These are phyloP conservation scores for Morpho deidamia DNA, from an alignment of 2,888 invertebrate species.

Conservation along the genomic window DNA sequence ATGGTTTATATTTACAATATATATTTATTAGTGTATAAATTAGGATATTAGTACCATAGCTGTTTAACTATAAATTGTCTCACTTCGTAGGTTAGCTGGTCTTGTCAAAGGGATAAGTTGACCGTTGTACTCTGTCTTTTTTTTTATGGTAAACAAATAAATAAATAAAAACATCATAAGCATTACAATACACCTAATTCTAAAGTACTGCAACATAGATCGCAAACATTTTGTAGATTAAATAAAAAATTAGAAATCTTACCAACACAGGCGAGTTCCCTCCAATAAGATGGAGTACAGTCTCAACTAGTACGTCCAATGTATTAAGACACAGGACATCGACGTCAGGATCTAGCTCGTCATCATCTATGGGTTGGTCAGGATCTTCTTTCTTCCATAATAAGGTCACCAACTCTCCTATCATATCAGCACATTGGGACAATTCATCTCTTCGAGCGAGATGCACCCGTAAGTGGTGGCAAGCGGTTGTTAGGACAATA, in stretches of 20 bases:
- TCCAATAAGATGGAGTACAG: slow-evolving; percentile 89
- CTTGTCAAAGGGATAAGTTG: too few species aligned
- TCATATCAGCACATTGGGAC: slow-evolving; percentile 89
- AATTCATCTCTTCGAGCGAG: slow-evolving; percentile 89
- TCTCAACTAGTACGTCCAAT: slow-evolving; percentile 90
- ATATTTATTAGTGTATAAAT: too few species aligned
- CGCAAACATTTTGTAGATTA: too few species aligned
- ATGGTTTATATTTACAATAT: too few species aligned
- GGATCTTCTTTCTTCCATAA: slow-evolving; percentile 73
- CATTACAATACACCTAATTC: neutral
- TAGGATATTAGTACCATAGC: too few species aligned
- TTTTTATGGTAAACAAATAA: too few species aligned
- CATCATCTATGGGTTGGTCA: slow-evolving; percentile 51
- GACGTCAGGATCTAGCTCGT: slow-evolving; percentile 82
- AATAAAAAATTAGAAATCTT: slow-evolving; percentile 23
- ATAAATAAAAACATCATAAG: too few species aligned
- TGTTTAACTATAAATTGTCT: too few species aligned
- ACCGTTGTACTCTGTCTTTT: too few species aligned
- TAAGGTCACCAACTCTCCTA: slow-evolving; percentile 88
- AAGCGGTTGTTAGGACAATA: slow-evolving; percentile 88
- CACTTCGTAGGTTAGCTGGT: too few species aligned
- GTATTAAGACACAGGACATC: slow-evolving; percentile 89
- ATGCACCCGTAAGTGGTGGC: slow-evolving; percentile 91
- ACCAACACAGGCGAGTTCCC: slow-evolving; percentile 84
- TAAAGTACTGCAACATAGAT: neutral